Base-by-base conservation (phyloP, 2,113 vertebrate genomes). In the Chlamydotis undulata region DNA sequence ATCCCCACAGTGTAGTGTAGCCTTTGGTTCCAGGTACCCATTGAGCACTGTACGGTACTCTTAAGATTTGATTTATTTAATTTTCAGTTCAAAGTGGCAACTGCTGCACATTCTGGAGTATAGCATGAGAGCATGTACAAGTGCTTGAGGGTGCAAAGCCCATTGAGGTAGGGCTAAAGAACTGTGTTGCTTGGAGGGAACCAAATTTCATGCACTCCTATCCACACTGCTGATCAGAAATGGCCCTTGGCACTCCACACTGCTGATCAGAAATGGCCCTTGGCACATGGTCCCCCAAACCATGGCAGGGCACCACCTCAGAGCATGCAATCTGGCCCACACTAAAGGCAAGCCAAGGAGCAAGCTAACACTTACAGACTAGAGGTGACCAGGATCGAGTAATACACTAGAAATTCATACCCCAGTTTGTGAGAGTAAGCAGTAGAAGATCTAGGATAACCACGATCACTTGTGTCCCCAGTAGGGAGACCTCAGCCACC, bases 1-100 rank as follows among this genome's bases (percentile, higher is more conserved):
- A 47, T 21, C 33, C 47, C 65, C 1, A 0, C 33, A 80, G 22
- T 1, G 2, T 8, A 75, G 22, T 1, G 2, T 10, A 65, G 28
- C 1, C 0, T 77, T 67, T 73, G 41, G 37, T 33, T 43, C 60
- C 43, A 57, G 50, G n/a, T 65, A 17, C 53, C 26, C 19, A 24
- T 0, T 37, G 12, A 71, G 39, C 31, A 35, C 47, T 52, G 8
- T 4, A 55, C 6, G 4, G 9, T 53, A 41, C 24, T 50, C 39
- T 14, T 35, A 45, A 61, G 31, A 23, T 10, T 21, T 2, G 5
- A 71, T 45, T 43, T 50, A 52, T 70, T 60, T 67, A 61, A 61
- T 86, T 86, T 71, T 67, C 47, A 26, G 17, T 39, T 67, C 59
- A 16, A 77, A 73, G 47, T 52, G 37, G 41, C 29, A 87, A 83